Percentiles rank a stretch among this genome's conserved stretches.
These are phyloP conservation scores for Brachirus orientalis DNA, from an alignment of 2,113 vertebrate species.

Conservation along the genomic window DNA sequence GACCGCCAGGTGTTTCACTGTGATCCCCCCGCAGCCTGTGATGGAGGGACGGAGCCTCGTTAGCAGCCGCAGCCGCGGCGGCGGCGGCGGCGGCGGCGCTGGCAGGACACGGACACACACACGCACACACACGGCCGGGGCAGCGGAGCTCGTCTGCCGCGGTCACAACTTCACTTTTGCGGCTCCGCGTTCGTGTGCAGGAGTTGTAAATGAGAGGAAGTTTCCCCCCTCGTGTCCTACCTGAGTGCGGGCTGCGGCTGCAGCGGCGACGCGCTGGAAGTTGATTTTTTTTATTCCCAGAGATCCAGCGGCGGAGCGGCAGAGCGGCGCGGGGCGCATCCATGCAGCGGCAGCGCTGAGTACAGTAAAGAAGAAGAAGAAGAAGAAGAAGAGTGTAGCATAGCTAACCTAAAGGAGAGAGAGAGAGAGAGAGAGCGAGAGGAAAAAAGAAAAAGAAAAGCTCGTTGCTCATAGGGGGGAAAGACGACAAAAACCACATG, in stretches of 20 bases:
- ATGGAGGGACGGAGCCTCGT: constrained; percentile 45
- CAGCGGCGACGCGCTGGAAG: constrained; percentile 38
- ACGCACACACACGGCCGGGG: constrained; percentile 3
- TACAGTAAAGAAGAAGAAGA: constrained; percentile 63
- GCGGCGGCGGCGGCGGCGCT: constrained; percentile 20
- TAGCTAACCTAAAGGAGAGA: constrained; percentile 74
- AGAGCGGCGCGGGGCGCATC: constrained; percentile 67
- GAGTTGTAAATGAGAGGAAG: constrained; percentile 50
- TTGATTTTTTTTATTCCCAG: constrained; percentile 59
- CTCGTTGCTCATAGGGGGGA: constrained; percentile 89
- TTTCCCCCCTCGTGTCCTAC: constrained; percentile 59
- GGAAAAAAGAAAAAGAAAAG: constrained; percentile 54
- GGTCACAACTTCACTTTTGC: constrained; percentile 63
- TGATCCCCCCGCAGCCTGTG: constrained; percentile 45
- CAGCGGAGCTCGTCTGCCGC: constrained; percentile 54
- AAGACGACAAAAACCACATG: constrained; percentile 94
- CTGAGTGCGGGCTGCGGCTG: constrained; percentile 40
- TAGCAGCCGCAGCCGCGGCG: constrained; percentile 16
- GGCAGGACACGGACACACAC: constrained; percentile 10
- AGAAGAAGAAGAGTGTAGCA: constrained; percentile 57
- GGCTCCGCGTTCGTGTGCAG: too few relatives aligned
- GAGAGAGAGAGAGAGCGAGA: constrained; percentile 38
- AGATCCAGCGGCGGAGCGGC: constrained; percentile 54
- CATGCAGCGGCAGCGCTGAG: constrained; percentile 65
- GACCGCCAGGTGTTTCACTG: constrained; percentile 28